Evolutionary conservation across 1,140 invertebrate genomes (phyloP), one percentile per base, ranked within the genome.

Genomic region (Leptopilina clavipes): DNA sequence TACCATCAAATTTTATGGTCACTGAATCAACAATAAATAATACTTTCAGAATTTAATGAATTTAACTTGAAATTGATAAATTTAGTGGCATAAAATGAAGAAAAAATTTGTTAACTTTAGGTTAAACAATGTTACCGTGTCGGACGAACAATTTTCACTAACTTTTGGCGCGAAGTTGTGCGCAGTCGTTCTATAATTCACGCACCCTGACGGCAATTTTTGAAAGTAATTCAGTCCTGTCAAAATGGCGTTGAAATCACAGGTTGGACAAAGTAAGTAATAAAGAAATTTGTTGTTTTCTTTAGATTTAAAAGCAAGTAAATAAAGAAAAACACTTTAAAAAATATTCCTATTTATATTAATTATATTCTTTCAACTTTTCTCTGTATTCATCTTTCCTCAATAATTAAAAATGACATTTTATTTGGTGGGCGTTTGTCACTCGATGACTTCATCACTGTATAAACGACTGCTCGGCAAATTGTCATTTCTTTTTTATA

Each of bases 171-270:
- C 22, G 11, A 40, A 43, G 56, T 3, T 11, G 6, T 22, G 48
- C 59, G 52, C 56, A 31, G 72, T n/a, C 72, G 72, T n/a, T n/a
- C n/a, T n/a, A n/a, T 56, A 71, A 56, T 25, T 14, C 74, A 54
- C 77, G 78, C 83, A 76, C 82, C 74, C 85, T 86, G 31, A 31
- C 54, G 76, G 37, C 3, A 22, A 45, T 12, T 56, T 31, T 1
- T n/a, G 3, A n/a, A 71, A 25, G 43, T 70, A 81, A 54, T 6
- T 80, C 74, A 86, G 84, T 86, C 72, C 82, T 83, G 80, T 86
- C 88, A 93, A 90, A 88, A 93, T 93, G 92, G 92, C 92, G 88
- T 90, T 93, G 79, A 93, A 93, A 87, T 87, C 79, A 83, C 88
- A 92, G 83, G 92, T 93, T 78, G 92, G 92, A 81, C 90, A 92